Conservation (phyloP, 2,888 invertebrate genomes). For the Ethmia dodecea region DNA sequence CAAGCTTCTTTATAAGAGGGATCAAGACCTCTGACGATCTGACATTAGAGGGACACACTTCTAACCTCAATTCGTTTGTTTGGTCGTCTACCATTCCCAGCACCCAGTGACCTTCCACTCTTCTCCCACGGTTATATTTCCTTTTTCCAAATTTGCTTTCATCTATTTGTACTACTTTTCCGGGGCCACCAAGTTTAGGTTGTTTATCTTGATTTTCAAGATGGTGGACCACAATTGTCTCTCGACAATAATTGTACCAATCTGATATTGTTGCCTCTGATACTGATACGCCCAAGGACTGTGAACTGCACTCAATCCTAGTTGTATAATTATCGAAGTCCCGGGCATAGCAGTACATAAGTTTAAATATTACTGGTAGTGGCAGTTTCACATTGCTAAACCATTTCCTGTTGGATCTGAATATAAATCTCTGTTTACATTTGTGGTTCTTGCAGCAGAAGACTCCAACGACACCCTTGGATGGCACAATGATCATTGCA, state of each 20-base stretch:
- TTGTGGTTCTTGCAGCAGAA: background rate
- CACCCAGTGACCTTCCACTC: constrained; percentile 20
- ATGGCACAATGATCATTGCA: background rate
- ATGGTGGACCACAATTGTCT: background rate
- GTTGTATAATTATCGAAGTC: background rate
- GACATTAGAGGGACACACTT: constrained; percentile 25
- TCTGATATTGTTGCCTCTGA: background rate
- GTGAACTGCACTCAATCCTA: background rate
- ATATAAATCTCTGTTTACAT: background rate
- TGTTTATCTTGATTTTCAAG: background rate
- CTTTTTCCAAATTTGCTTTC: constrained; percentile 5
- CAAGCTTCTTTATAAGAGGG: constrained; percentile 24
- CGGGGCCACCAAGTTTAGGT: background rate
- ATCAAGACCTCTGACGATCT: constrained; percentile 20
- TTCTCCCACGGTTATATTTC: constrained; percentile 3
- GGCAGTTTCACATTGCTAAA: background rate
- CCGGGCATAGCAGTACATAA: background rate
- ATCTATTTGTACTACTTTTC: too few relatives aligned
- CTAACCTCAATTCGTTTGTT: constrained; percentile 23
- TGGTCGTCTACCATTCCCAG: constrained; percentile 26
- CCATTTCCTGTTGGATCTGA: background rate
- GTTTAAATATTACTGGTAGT: background rate
- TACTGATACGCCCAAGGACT: background rate
- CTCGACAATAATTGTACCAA: constrained; percentile 1
- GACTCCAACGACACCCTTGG: background rate